Conservation (phyloP, 2,888 invertebrate species). For the Andrena marginata region DNA sequence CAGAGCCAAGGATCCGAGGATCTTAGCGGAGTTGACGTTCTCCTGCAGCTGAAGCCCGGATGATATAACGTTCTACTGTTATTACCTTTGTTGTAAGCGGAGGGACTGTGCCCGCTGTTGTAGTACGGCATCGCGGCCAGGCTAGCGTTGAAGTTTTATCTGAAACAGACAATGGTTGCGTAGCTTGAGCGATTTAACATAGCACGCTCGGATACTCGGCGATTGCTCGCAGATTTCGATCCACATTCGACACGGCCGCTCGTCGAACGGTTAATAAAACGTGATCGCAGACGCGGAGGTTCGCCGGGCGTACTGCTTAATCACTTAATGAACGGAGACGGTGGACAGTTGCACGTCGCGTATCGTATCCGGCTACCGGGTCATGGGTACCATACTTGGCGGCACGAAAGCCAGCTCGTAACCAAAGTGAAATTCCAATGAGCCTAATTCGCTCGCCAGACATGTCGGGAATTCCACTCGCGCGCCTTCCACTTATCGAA, state of each 20-base stretch:
- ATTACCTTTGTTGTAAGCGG: constrained; percentile 81
- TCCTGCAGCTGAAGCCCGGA: no score
- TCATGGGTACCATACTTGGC: constrained; percentile 78
- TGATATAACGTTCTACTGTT: not conserved
- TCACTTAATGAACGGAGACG: constrained; percentile 67
- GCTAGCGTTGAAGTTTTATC: constrained; percentile 51
- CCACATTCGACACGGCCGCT: not conserved
- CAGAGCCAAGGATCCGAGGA: not conserved
- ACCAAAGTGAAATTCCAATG: constrained; percentile 77
- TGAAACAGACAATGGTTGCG: constrained; percentile 66
- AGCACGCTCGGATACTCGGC: not conserved
- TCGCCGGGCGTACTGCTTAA: constrained; percentile 53
- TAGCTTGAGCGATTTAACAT: not conserved
- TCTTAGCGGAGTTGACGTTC: not conserved
- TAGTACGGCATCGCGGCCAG: constrained; percentile 81
- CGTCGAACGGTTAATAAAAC: not conserved
- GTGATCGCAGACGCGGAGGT: not conserved
- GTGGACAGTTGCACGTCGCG: constrained; percentile 71
- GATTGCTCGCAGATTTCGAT: not conserved
- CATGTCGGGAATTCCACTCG: constrained; percentile 72
- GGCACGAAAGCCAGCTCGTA: constrained; percentile 77
- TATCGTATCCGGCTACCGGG: constrained; percentile 77
- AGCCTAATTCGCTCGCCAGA: constrained; percentile 74
- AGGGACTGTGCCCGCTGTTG: constrained; percentile 80
- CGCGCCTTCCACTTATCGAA: constrained; percentile 46